These are phyloP conservation scores for Caenorhabditis sp. DNA, from an alignment of 2,888 invertebrate genomes.

Conservation along the genomic window DNA sequence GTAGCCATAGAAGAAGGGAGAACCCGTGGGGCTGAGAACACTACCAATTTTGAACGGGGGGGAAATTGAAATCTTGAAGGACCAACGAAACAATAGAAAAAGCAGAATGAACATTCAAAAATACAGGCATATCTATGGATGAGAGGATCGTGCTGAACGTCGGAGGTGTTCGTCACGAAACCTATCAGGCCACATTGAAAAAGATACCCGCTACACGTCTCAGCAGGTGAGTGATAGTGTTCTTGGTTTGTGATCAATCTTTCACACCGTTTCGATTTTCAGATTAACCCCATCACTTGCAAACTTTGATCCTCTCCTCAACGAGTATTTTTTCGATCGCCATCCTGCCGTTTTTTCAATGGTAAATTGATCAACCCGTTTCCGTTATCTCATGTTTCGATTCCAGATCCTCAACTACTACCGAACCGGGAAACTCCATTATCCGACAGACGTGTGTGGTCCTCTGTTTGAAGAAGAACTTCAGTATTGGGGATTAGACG, in stretches of 20 bases:
- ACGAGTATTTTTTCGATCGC: constrained; percentile 98
- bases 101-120: background rate
- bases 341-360: constrained; percentile 90
- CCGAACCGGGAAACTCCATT: constrained; percentile 89
- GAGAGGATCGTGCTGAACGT: constrained; percentile 96
- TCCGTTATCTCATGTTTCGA: background rate
- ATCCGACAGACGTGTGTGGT: constrained; percentile 99
- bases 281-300: constrained; percentile 93
- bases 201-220: constrained; percentile 93
- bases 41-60: background rate
- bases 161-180: constrained; percentile 94
- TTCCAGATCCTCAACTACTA: constrained; percentile 95
- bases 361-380: constrained; percentile 46
- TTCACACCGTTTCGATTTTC: constrained; percentile 7
- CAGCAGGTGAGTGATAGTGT: constrained; percentile 83
- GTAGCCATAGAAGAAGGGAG: constrained; percentile 8
- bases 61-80: constrained; percentile 1
- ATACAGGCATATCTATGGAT: constrained; percentile 77
- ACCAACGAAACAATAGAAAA: background rate
- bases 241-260: background rate
- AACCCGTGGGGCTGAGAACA: background rate
- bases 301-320: constrained; percentile 98
- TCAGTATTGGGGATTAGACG: constrained; percentile 98
- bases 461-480: constrained; percentile 97
- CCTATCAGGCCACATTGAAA: constrained; percentile 87